Evolutionary conservation across 23 tunicate genomes (phyloP), one percentile per base, ranked within the genome.

Genomic region (Phallusia fumigata): DNA sequence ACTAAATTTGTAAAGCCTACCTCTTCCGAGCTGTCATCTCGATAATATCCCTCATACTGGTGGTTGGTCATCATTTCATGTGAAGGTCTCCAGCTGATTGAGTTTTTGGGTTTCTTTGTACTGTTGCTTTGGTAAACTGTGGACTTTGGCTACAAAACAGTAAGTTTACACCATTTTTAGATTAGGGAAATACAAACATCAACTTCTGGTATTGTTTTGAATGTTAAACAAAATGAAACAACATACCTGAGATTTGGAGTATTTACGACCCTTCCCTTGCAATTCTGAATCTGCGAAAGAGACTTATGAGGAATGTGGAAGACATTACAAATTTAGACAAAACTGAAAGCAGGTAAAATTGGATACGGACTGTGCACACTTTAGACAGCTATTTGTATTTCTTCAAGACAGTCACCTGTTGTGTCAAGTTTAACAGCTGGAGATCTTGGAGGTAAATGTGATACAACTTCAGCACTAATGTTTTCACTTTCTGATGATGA

Each of bases 21-120:
- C 73, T 88, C 91, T 44, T 78, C 86, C 36, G 91, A 88, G 72
- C 86, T 82, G 3, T 84, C 89, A 33, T 90, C 95, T 19, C 76
- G 86, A 36, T 81, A 85, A 81, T 90, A 64, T 31, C 89, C 86
- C 45, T 85, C 89, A 76, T 85, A 90, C n/a, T 79, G 83, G 19
- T 76, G 65, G 44, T 90, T 90, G 77, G 95, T 90, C 90, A 87
- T 87, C 94, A 89, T 89, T n/a, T 77, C 89, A 11, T 80, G 51
- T 0, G 82, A 82, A 34, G 89, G 89, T 36, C 34, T 80, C 95
- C 95, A 90, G 64, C 73, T 79, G 30, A 36, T 22, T 15, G 79
- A 34, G 30, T 45, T 22, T 24, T 58, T 58, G 26, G 26, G 69
- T 24, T 58, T 58, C 3, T 13, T 22, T 21, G 26, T 6, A 24